Conservation (phyloP, 2,113 vertebrate species). For the Piaya cayana region DNA sequence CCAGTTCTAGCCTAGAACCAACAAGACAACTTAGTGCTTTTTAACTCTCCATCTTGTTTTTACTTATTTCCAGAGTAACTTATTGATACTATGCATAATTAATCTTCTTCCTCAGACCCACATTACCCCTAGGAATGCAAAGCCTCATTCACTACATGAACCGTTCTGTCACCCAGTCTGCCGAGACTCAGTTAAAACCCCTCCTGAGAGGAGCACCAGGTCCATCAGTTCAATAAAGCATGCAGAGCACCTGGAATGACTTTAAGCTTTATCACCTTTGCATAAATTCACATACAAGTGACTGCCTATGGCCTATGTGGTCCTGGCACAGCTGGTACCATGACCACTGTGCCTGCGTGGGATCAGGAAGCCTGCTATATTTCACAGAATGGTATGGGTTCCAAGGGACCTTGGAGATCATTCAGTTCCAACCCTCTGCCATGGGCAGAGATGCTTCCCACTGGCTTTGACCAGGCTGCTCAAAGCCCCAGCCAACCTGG, state of each 20-base stretch:
- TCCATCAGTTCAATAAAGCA: rapidly evolving
- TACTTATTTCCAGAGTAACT: background rate
- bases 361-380: no score
- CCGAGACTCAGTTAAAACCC: background rate
- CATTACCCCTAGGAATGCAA: rapidly evolving
- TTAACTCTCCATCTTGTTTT: background rate
- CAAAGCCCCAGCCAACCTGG: no score
- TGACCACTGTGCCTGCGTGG: no score
- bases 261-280: rapidly evolving
- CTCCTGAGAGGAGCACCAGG: rapidly evolving
- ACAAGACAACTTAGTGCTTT: no score
- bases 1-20: background rate
- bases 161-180: rapidly evolving
- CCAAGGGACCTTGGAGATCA: no score
- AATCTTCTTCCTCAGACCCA: background rate
- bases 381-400: no score
- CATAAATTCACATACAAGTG: rapidly evolving
- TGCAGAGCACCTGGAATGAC: rapidly evolving
- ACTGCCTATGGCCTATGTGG: rapidly evolving
- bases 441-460: no score
- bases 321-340: background rate
- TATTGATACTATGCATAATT: background rate
- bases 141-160: rapidly evolving
- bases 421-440: no score
- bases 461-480: no score